Evolutionary conservation across 1,140 invertebrate genomes (phyloP), one percentile per base, ranked within the genome.

Genomic region (Lepidotrigona ventralis): DNA sequence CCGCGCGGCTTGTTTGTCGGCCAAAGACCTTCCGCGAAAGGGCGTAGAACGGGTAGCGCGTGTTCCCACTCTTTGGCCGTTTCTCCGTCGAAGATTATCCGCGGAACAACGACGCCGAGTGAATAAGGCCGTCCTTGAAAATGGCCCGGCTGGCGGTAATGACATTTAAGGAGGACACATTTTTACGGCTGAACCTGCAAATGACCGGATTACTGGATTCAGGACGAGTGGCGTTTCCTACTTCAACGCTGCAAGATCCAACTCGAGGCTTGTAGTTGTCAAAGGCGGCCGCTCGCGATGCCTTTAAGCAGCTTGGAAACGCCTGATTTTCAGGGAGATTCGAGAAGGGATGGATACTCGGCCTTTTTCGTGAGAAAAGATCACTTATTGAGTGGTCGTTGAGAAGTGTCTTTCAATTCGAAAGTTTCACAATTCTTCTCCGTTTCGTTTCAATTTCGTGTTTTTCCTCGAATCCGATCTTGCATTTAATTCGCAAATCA

Each of bases 151-250:
- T 17, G 26, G 70, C 23, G 82, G 71, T 86, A 87, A 89, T 87
- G 79, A 86, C 68, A 86, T 89, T 90, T 90, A 87, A 90, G 73
- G 82, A 78, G 86, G 39, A 81, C 82, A 73, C 76, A 76, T 90
- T 90, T 89, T 83, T 81, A 86, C 71, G 79, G 79, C 68, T 83
- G 64, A 86, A 78, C 71, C 69, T 81, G 83, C 77, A 81, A 88
- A 89, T 86, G 77, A 77, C 66, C 79, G 89, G 89, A 90, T 90
- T 89, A 90, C 63, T 26, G 51, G 56, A 82, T 88, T 56, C 82
- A 60, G 53, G 9, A 66, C 84, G 85, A 86, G 86, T 84, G 76
- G 64, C 72, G 58, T 66, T 83, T 85, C 63, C 72, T 82, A 46
- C 72, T 63, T 69, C 29, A 46, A 46, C 39, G 6, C 21, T 14